Percentiles rank a stretch among this genome's conserved stretches.
Conservation (phyloP, 2,888 invertebrate species). For the Drosophila neotestacea region DNA sequence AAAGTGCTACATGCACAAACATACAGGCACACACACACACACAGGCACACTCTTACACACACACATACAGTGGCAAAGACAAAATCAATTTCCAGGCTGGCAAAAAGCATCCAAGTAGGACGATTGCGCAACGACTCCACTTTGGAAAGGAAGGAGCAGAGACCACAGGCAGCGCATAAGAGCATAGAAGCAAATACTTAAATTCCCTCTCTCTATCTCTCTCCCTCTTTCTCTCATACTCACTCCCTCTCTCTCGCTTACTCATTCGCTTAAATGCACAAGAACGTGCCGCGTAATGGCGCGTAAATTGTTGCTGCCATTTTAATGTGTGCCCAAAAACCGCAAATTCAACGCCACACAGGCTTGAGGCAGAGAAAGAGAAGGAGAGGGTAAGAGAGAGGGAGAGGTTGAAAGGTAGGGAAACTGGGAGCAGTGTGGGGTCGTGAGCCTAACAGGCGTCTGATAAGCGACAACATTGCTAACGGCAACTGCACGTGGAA, state of each 20-base stretch:
- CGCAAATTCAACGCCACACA: constrained; percentile 58
- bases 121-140: constrained; percentile 49
- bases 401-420: not conserved
- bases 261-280: constrained; percentile 13
- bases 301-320: constrained; percentile 80
- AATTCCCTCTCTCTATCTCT: constrained; percentile 9
- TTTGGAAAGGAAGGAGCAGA: not conserved
- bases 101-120: constrained; percentile 42
- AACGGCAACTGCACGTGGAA: constrained; percentile 25
- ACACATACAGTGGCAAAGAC: constrained; percentile 27
- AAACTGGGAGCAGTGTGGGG: not conserved
- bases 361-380: constrained; percentile 4
- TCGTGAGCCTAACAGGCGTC: constrained; percentile 38
- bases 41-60: constrained; percentile 6
- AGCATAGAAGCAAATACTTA: constrained; percentile 37
- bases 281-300: constrained; percentile 68
- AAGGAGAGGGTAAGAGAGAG: not conserved
- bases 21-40: constrained; percentile 13
- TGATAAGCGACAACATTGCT: constrained; percentile 47
- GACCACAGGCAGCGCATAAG: constrained; percentile 19
- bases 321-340: constrained; percentile 75
- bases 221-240: not conserved
- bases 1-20: constrained; percentile 58
- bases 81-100: constrained; percentile 62
- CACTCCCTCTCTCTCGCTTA: not conserved